Conservation (phyloP, 1,140 invertebrate genomes). For the Eulimnadia texana region DNA sequence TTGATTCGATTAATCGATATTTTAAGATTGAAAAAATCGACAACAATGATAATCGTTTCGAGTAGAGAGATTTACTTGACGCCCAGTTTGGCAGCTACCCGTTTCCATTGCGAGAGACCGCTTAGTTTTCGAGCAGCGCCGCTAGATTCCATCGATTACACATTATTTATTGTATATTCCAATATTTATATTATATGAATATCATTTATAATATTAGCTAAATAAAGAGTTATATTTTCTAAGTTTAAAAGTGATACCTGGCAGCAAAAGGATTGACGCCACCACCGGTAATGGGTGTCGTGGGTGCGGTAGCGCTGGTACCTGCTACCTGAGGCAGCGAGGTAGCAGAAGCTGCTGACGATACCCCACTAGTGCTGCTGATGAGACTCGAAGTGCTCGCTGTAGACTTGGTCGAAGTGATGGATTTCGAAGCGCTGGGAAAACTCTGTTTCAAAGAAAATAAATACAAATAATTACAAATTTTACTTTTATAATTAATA, state of each 20-base stretch:
- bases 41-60: not conserved
- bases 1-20: no score
- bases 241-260: not conserved
- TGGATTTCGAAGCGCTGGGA: not conserved
- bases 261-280: conserved; percentile 14
- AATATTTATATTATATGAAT: no score
- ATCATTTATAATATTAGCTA: no score
- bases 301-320: not conserved
- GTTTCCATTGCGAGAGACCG: conserved; percentile 75
- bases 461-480: not conserved
- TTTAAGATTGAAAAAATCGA: no score
- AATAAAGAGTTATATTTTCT: no score
- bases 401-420: not conserved
- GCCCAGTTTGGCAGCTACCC: conserved; percentile 78
- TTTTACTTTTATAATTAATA: not conserved
- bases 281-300: not conserved
- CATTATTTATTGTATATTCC: no score
- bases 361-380: not conserved
- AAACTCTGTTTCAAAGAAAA: not conserved
- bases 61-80: conserved; percentile 75
- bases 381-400: not conserved
- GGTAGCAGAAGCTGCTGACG: conserved; percentile 26
- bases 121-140: conserved; percentile 36
- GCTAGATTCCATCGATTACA: conserved; percentile 30
- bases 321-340: not conserved